These are phyloP conservation scores for Oegoconia quadripuncta DNA, from an alignment of 2,888 invertebrate species.

Conservation along the genomic window DNA sequence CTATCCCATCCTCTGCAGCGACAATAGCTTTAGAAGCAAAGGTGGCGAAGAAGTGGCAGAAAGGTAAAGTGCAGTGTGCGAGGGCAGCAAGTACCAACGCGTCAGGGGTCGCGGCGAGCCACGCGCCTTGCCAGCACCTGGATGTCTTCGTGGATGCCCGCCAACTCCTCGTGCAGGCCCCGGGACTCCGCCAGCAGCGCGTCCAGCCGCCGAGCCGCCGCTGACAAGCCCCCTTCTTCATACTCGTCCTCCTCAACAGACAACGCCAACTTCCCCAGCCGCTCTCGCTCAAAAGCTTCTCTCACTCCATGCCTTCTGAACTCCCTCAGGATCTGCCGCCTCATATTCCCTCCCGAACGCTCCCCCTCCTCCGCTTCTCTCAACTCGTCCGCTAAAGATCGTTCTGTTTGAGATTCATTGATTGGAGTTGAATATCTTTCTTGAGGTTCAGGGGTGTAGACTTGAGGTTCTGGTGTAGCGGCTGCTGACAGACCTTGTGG, in stretches of 20 bases:
- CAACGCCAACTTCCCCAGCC: conserved; percentile 61
- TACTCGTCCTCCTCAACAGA: conserved; percentile 61
- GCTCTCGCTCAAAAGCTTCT: conserved; percentile 60
- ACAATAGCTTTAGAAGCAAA: too few species aligned
- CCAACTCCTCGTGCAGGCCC: conserved; percentile 65
- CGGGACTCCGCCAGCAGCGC: conserved; percentile 67
- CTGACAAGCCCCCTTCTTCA: conserved; percentile 42
- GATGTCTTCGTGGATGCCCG: conserved; percentile 71
- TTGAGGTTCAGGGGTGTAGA: conserved; percentile 16
- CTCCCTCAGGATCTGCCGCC: conserved; percentile 40
- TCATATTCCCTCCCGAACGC: conserved; percentile 32
- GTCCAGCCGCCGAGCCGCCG: conserved; percentile 62
- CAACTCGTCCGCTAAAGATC: conserved; percentile 64
- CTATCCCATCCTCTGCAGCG: too few species aligned
- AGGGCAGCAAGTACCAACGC: conserved; percentile 60
- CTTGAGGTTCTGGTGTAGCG: conserved; percentile 37
- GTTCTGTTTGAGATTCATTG: conserved; percentile 24
- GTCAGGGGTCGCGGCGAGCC: conserved; percentile 59
- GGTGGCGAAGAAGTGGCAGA: not conserved
- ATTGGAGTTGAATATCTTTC: conserved; percentile 12
- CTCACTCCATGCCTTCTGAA: conserved; percentile 39
- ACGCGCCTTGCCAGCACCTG: conserved; percentile 75
- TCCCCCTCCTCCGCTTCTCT: conserved; percentile 61
- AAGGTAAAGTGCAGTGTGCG: not conserved
- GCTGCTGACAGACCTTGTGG: conserved; percentile 37